Evolutionary conservation across 37 sponge, comb jelly and placozoan genomes (phyloP).

Genomic region (Crambe crambe): DNA sequence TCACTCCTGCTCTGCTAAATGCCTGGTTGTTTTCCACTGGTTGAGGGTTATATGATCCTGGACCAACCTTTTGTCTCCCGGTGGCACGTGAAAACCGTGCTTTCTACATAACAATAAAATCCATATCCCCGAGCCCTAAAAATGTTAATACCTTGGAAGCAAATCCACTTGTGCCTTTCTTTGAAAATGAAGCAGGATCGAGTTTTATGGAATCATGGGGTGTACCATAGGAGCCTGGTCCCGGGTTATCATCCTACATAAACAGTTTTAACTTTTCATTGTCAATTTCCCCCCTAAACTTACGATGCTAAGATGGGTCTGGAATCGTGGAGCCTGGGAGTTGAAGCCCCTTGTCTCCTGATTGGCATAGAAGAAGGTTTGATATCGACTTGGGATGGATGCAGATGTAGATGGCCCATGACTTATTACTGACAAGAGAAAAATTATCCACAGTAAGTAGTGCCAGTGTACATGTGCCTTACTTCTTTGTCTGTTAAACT

Average conservation of each 20-base stretch:
- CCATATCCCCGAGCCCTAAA: background rate
- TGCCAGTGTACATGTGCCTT: background rate
- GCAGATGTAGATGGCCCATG: constrained; percentile 57
- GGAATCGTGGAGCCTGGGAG: constrained; percentile 72
- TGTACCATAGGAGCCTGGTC: constrained; percentile 68
- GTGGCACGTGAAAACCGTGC: constrained; percentile 25
- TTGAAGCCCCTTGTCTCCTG: constrained; percentile 86
- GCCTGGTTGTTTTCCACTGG: constrained; percentile 5
- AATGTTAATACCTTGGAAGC: constrained; percentile 74
- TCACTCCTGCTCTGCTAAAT: constrained; percentile 27
- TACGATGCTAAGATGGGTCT: constrained; percentile 32
- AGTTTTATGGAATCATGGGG: background rate
- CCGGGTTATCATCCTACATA: constrained; percentile 70
- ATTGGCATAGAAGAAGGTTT: constrained; percentile 63
- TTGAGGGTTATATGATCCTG: constrained; percentile 47
- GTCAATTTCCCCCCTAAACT: background rate
- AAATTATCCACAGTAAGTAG: background rate
- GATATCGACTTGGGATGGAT: constrained; percentile 92
- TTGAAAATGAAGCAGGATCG: constrained; percentile 33
- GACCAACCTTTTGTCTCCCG: constrained; percentile 23
- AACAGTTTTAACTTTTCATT: background rate
- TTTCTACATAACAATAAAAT: constrained; percentile 18
- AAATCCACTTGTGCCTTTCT: constrained; percentile 72
- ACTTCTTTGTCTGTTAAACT: background rate
- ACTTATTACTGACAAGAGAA: background rate